Conservation (phyloP, 2,797 vertebrate species). For the Bothrops alternatus region DNA sequence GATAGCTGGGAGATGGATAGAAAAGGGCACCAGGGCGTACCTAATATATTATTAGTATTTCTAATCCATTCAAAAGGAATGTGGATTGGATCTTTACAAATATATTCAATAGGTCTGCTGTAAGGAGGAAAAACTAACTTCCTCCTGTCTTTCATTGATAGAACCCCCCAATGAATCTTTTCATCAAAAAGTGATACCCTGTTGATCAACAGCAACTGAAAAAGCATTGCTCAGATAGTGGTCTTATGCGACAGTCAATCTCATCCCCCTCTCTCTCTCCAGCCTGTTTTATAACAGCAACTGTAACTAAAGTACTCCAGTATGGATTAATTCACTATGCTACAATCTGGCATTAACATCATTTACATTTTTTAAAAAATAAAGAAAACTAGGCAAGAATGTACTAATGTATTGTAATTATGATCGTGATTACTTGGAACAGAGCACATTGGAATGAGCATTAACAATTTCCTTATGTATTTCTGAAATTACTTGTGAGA, state of each 20-base stretch:
- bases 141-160: background rate
- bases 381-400: background rate
- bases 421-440: conserved; percentile 52
- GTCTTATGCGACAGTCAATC: background rate
- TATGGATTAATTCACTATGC: conserved; percentile 9
- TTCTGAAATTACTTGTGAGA: conserved; percentile 62
- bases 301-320: background rate
- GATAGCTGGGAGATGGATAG: background rate
- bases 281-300: conserved; percentile 15
- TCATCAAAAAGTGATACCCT: background rate
- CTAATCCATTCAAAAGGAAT: background rate
- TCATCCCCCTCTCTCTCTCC: background rate
- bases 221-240: background rate
- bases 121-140: background rate
- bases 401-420: conserved; percentile 26
- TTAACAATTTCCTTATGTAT: conserved; percentile 60
- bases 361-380: background rate
- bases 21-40: background rate
- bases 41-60: background rate
- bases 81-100: background rate
- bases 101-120: background rate
- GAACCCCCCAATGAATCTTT: background rate
- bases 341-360: background rate
- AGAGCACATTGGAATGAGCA: conserved; percentile 57
- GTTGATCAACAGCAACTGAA: background rate